Conservation (phyloP, 2,888 invertebrate genomes). For the Pasiphila rectangulata region DNA sequence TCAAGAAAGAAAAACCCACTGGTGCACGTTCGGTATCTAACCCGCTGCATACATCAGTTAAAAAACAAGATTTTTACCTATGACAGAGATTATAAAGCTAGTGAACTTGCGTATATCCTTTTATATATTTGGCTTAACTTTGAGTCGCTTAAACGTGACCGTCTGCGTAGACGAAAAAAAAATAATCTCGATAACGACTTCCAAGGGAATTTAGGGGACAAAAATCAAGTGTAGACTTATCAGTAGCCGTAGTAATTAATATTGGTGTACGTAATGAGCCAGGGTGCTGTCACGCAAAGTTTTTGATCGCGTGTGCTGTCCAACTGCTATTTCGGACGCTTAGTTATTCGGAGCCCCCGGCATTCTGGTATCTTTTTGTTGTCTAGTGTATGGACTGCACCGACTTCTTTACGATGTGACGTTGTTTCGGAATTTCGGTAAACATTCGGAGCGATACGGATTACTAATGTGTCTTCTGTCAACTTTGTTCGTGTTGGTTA, state of each 20-base stretch:
- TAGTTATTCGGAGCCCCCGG: constrained; percentile 48
- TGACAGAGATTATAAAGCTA: too few species aligned
- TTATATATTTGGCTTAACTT: too few species aligned
- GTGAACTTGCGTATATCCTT: too few species aligned
- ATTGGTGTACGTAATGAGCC: constrained; percentile 57
- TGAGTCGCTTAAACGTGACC: too few species aligned
- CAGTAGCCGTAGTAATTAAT: constrained; percentile 69
- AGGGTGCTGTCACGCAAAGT: constrained; percentile 63
- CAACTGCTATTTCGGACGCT: constrained; percentile 56
- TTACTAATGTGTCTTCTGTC: constrained; percentile 4
- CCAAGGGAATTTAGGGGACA: background rate
- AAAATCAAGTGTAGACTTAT: constrained; percentile 9
- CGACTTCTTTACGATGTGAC: constrained; percentile 22
- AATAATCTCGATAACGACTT: too few species aligned
- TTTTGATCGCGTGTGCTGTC: constrained; percentile 64
- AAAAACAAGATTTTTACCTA: too few species aligned
- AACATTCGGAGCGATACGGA: constrained; percentile 11
- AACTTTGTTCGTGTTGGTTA: background rate
- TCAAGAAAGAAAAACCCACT: too few species aligned
- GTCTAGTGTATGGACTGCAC: constrained; percentile 23
- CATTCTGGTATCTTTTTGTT: constrained; percentile 47
- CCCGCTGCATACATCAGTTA: too few species aligned
- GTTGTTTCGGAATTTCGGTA: constrained; percentile 10
- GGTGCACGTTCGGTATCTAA: too few species aligned
- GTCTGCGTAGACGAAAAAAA: too few species aligned